Percentiles rank a stretch among this genome's conserved stretches.
Conservation (phyloP, 2,797 vertebrate species). For the Galago senegalensis region DNA sequence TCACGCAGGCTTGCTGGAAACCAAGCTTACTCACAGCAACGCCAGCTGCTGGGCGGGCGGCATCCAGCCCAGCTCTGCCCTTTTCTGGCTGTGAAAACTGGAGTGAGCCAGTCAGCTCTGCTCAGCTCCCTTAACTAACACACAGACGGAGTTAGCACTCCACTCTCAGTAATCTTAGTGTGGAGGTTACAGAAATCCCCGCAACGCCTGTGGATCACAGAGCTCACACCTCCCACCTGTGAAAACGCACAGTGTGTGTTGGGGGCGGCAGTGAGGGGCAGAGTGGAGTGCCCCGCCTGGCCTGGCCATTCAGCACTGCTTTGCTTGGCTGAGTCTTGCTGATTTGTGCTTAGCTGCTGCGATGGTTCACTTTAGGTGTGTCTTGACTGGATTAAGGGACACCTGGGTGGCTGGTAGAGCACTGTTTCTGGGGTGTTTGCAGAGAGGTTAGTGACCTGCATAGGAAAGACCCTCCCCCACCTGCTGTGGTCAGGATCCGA, state of each 20-base stretch:
- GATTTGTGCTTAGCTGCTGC: neutral
- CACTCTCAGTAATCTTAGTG: neutral
- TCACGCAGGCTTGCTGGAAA: neutral
- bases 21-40: neutral
- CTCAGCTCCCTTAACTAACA: neutral
- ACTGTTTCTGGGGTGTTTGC: neutral
- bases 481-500: neutral
- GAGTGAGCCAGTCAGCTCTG: neutral
- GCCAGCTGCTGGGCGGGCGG: neutral
- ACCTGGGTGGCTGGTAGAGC: neutral
- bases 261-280: neutral
- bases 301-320: too few relatives aligned
- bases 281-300: too few relatives aligned
- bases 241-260: neutral
- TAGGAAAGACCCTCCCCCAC: neutral
- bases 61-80: neutral
- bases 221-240: neutral
- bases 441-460: neutral
- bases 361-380: neutral
- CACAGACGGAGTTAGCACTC: neutral
- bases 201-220: neutral
- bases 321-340: neutral
- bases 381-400: neutral
- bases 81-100: neutral
- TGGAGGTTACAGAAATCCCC: neutral